phyloP scores from a whole-genome alignment of 2,113 vertebrate genomes.

The Equus quagga region DNA sequence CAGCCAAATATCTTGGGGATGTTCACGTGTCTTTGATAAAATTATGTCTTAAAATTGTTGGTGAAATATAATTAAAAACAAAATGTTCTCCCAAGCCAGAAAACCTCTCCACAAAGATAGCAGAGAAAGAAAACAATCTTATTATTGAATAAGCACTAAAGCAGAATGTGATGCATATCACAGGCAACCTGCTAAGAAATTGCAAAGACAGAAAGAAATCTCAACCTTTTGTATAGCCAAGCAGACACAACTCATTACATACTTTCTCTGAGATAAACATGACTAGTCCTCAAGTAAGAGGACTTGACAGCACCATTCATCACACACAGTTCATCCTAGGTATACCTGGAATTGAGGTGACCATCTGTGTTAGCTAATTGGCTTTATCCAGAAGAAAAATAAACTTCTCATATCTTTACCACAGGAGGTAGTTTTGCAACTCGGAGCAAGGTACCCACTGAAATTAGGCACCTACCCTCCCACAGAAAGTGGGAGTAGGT shows the following conservation, averaged over 20 bases:
- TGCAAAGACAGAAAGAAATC: not conserved
- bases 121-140: not conserved
- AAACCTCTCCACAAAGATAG: not conserved
- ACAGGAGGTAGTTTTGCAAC: not conserved
- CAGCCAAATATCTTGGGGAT: not conserved
- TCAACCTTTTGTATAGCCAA: not conserved
- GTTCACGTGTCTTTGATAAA: not conserved
- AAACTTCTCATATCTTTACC: not conserved
- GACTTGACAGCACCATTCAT: not conserved
- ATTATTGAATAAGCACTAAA: not conserved
- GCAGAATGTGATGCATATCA: not conserved
- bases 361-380: not conserved
- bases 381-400: not conserved
- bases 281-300: not conserved
- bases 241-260: not conserved
- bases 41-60: not conserved
- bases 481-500: not conserved
- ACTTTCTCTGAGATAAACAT: not conserved
- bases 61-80: not conserved
- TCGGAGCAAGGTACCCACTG: not conserved
- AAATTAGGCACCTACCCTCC: not conserved
- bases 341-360: not conserved
- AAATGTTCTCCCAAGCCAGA: not conserved
- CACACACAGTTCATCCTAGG: not conserved
- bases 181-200: not conserved